Evolutionary conservation across 2,113 vertebrate species (phyloP).

Genomic region (Plestiodon gilberti): DNA sequence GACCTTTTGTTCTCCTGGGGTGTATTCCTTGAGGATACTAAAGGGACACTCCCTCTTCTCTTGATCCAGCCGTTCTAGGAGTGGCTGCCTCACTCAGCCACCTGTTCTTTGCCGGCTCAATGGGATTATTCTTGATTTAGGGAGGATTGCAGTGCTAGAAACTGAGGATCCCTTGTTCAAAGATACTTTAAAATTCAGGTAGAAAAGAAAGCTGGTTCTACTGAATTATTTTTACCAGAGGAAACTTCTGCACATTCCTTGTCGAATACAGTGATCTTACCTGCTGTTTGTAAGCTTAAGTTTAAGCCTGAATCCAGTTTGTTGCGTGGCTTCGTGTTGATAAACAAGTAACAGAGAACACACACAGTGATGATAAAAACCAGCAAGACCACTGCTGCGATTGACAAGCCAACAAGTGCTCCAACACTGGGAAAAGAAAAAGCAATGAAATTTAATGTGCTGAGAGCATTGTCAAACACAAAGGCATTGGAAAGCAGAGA

Average conservation of each 20-base stretch:
- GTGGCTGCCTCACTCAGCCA: neutral
- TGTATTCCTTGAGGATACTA: neutral
- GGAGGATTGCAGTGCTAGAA: neutral
- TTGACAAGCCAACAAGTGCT: conserved; percentile 89
- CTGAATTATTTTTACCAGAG: conserved; percentile 1
- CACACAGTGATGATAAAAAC: conserved; percentile 91
- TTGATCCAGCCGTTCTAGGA: neutral
- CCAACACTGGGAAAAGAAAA: conserved; percentile 81
- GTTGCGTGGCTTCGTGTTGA: conserved; percentile 86
- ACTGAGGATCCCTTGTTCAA: neutral
- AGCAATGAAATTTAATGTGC: conserved; percentile 36
- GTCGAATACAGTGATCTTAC: conserved; percentile 66
- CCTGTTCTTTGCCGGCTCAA: neutral
- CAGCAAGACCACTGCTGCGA: conserved; percentile 89
- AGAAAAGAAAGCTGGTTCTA: neutral
- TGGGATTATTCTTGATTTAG: neutral
- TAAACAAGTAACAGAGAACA: conserved; percentile 93
- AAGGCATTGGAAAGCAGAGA: neutral
- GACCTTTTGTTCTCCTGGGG: neutral
- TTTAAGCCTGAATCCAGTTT: conserved; percentile 87
- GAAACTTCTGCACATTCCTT: neutral
- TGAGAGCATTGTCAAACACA: neutral
- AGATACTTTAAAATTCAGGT: neutral
- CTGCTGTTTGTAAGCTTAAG: conserved; percentile 76
- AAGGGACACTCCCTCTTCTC: neutral